A percentile compares a stretch with the other conserved stretches of the same genome.
These are phyloP conservation scores for Nannoperca australis DNA, from an alignment of 2,797 vertebrate genomes.

Conservation along the genomic window DNA sequence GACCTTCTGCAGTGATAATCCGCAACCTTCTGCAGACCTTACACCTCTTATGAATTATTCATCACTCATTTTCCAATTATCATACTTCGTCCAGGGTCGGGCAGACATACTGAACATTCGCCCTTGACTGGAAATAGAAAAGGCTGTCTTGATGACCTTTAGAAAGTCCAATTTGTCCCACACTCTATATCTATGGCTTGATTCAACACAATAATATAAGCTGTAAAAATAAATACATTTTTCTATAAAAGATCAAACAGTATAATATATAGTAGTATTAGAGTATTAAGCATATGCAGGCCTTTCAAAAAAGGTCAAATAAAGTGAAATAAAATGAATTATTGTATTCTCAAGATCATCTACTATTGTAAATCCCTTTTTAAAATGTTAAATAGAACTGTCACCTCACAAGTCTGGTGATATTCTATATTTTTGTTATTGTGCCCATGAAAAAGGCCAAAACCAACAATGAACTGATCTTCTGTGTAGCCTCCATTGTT, in stretches of 20 bases:
- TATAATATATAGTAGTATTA: too few species aligned
- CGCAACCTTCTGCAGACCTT: conserved; percentile 42
- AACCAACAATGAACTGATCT: background rate
- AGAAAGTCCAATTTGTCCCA: conserved; percentile 8
- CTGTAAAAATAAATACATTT: conserved; percentile 20
- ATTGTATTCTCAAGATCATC: conserved; percentile 2
- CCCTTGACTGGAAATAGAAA: conserved; percentile 19
- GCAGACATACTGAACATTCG: conserved; percentile 36
- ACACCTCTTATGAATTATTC: conserved; percentile 69
- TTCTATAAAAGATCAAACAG: conserved; percentile 26
- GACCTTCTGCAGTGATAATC: conserved; percentile 53
- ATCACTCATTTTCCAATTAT: conserved; percentile 63
- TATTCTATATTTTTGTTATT: background rate
- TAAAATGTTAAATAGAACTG: background rate
- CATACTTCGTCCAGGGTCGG: conserved; percentile 48
- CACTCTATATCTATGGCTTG: background rate
- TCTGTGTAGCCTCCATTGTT: background rate
- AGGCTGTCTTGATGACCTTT: conserved; percentile 50
- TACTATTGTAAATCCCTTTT: conserved; percentile 8
- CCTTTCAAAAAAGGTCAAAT: conserved; percentile 9
- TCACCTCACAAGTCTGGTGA: background rate
- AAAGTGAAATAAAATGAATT: background rate
- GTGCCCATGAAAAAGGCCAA: background rate
- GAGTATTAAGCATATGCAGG: conserved; percentile 15
- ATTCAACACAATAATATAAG: conserved; percentile 1